These are phyloP conservation scores for Chaenogobius annularis DNA, from an alignment of 2,113 vertebrate genomes.

Conservation along the genomic window DNA sequence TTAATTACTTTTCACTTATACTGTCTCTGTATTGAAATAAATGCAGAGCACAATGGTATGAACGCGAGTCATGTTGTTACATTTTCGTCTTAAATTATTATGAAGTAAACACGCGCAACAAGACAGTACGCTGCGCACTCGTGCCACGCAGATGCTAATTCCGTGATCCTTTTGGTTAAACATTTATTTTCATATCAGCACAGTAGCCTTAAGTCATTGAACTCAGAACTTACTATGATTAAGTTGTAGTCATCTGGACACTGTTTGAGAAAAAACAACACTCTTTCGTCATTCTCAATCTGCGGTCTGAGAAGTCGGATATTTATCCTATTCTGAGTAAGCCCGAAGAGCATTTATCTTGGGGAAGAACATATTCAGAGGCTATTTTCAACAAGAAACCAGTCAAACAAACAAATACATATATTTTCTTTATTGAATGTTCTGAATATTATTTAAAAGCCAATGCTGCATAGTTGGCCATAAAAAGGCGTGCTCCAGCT, in stretches of 20 bases:
- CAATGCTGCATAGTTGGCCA: not conserved
- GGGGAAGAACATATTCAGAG: not conserved
- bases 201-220: not conserved
- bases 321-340: no score
- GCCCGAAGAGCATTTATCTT: not conserved
- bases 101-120: conserved; percentile 29
- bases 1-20: not conserved
- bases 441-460: not conserved
- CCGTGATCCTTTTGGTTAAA: not conserved
- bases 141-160: no score
- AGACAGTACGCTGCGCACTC: no score
- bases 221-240: not conserved
- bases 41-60: no score
- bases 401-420: not conserved
- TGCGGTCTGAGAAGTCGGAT: no score
- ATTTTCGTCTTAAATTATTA: conserved; percentile 58
- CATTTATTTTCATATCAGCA: not conserved
- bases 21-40: not conserved
- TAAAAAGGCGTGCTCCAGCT: not conserved
- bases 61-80: not conserved
- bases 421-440: not conserved
- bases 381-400: not conserved
- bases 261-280: no score
- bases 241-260: no score
- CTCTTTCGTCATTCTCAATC: no score